phyloP scores from a whole-genome alignment of 2,113 vertebrate genomes.

The Megalops atlanticus region DNA sequence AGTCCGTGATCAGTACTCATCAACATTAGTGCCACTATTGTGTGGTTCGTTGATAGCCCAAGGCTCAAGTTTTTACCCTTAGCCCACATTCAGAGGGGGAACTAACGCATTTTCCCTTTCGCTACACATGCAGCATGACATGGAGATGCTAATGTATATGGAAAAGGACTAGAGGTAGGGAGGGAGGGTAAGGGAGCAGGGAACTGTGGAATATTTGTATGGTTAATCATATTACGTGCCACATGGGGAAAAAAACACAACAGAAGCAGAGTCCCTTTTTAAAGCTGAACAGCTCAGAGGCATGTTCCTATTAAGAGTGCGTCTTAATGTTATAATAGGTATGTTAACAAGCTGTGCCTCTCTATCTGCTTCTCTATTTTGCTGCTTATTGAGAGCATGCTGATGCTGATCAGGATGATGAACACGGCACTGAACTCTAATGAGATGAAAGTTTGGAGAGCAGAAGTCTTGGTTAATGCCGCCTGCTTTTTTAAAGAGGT shows the following conservation, averaged over 20 bases:
- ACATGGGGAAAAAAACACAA: slow-evolving; percentile 28
- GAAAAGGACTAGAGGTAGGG: slow-evolving; percentile 64
- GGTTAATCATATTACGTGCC: slow-evolving; percentile 67
- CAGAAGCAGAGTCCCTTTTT: slow-evolving; percentile 42
- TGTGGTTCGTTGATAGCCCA: slow-evolving; percentile 77
- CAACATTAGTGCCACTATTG: slow-evolving; percentile 85
- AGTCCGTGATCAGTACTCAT: slow-evolving; percentile 95
- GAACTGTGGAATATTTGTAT: slow-evolving; percentile 53
- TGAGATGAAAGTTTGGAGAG: slow-evolving; percentile 67
- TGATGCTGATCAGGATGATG: slow-evolving; percentile 70
- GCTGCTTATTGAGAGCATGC: slow-evolving; percentile 54
- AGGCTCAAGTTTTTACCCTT: slow-evolving; percentile 68
- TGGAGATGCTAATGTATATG: slow-evolving; percentile 71
- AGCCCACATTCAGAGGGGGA: slow-evolving; percentile 61
- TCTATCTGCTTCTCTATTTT: slow-evolving; percentile 38
- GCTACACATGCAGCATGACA: slow-evolving; percentile 75
- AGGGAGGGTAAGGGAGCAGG: slow-evolving; percentile 46
- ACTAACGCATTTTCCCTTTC: slow-evolving; percentile 63
- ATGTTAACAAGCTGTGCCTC: slow-evolving; percentile 61
- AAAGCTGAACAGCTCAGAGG: slow-evolving; percentile 66
- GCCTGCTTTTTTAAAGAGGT: slow-evolving; percentile 44
- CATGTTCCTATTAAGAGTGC: slow-evolving; percentile 63
- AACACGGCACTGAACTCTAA: slow-evolving; percentile 69
- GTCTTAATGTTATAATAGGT: slow-evolving; percentile 68
- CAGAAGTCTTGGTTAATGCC: slow-evolving; percentile 52